phyloP scores from a whole-genome alignment of 2,113 vertebrate genomes.

The Archilochus colubris region DNA sequence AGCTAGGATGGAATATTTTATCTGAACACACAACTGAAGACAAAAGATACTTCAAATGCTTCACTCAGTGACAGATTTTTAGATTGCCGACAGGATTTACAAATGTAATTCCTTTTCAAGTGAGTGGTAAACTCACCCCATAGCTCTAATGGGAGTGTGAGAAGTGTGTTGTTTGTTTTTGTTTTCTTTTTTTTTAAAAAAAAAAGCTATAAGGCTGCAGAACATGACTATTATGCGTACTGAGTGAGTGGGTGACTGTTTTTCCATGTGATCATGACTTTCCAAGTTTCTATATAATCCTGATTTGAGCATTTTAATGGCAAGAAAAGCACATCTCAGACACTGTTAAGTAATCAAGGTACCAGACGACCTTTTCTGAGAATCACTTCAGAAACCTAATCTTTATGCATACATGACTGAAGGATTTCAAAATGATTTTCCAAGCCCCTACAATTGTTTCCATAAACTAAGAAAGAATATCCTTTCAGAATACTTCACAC shows the following conservation, averaged over 20 bases:
- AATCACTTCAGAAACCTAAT: conserved; percentile 35
- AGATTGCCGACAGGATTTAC: background rate
- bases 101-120: conserved; percentile 6
- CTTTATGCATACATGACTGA: conserved; percentile 1
- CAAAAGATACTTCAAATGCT: conserved; percentile 7
- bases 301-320: background rate
- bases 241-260: conserved; percentile 61
- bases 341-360: conserved; percentile 5
- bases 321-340: conserved; percentile 16
- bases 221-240: conserved; percentile 54
- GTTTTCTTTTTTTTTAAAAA: background rate
- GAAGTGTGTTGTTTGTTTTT: background rate
- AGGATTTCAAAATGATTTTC: conserved; percentile 2
- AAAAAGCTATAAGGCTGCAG: background rate
- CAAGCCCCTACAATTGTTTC: background rate
- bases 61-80: conserved; percentile 7
- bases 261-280: conserved; percentile 64
- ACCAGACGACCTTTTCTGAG: conserved; percentile 10
- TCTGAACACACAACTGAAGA: background rate
- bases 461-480: background rate
- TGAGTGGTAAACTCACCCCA: background rate
- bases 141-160: background rate
- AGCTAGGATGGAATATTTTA: background rate
- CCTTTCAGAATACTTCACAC: background rate
- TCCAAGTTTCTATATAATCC: conserved; percentile 52